Evolutionary conservation across 2,797 vertebrate species (phyloP).

Genomic region (Sebastes melanostomus): DNA sequence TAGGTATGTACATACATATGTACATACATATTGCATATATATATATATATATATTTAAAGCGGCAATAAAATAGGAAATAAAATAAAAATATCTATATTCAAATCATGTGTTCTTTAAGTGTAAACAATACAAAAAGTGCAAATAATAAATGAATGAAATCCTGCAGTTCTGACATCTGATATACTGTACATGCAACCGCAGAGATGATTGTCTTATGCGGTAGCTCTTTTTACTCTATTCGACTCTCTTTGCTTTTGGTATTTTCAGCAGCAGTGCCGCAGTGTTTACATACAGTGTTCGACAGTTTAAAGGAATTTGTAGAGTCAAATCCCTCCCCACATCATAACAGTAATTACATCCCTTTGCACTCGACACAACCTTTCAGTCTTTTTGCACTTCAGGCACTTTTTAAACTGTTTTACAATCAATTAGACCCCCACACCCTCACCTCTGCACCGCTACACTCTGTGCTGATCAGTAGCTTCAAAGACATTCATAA

Average conservation of each 20-base stretch:
- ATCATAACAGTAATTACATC: conserved; percentile 79
- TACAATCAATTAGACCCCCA: conserved; percentile 77
- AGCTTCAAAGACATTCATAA: conserved; percentile 65
- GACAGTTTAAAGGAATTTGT: conserved; percentile 74
- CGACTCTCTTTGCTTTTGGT: conserved; percentile 40
- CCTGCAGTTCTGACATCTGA: not conserved
- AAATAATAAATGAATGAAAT: not conserved
- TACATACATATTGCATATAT: too few relatives aligned
- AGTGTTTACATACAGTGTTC: conserved; percentile 73
- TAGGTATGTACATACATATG: too few relatives aligned
- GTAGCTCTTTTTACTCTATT: conserved; percentile 17
- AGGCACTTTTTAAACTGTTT: conserved; percentile 76
- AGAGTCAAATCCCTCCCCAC: conserved; percentile 70
- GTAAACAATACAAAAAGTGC: too few relatives aligned
- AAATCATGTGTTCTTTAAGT: too few relatives aligned
- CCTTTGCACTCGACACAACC: conserved; percentile 65
- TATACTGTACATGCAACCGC: not conserved
- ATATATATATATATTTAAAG: too few relatives aligned
- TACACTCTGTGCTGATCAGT: conserved; percentile 63
- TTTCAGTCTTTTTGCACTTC: conserved; percentile 68
- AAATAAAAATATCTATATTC: too few relatives aligned
- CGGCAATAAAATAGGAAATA: too few relatives aligned
- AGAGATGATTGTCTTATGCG: conserved; percentile 1
- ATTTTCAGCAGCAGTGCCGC: conserved; percentile 34
- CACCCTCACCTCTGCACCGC: conserved; percentile 33